Conservation (phyloP, 2,888 invertebrate genomes). For the Chydorus sphaericus region DNA sequence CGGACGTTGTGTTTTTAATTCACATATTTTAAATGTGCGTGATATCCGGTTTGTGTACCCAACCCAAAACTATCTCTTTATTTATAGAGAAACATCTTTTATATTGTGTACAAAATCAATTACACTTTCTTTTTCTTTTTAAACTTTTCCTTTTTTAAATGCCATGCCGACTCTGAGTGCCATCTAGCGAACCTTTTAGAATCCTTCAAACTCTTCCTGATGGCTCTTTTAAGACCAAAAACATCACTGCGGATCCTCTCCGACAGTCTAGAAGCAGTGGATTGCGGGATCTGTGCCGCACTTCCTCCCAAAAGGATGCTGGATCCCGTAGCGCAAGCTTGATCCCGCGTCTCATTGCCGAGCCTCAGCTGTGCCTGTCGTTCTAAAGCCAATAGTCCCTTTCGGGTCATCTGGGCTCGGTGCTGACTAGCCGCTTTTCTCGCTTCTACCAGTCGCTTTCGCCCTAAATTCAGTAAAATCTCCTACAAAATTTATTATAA, state of each 20-base stretch:
- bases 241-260: constrained; percentile 64
- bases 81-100: too few relatives aligned
- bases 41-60: too few relatives aligned
- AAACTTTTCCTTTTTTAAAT: too few relatives aligned
- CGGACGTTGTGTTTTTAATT: neutral
- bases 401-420: constrained; percentile 5
- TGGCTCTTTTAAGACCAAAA: constrained; percentile 47
- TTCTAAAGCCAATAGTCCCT: constrained; percentile 3
- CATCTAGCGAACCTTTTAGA: constrained; percentile 4
- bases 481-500: constrained; percentile 32
- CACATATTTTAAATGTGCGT: neutral
- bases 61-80: too few relatives aligned
- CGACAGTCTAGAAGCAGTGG: constrained; percentile 6
- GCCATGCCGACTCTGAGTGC: too few relatives aligned
- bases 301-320: too few relatives aligned
- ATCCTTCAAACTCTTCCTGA: constrained; percentile 34
- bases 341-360: neutral
- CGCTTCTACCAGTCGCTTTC: constrained; percentile 75
- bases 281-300: neutral
- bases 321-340: neutral
- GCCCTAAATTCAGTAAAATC: constrained; percentile 73
- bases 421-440: constrained; percentile 25
- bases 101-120: too few relatives aligned
- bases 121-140: too few relatives aligned
- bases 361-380: neutral